These are phyloP conservation scores for Eidolon dupreanum DNA, from an alignment of 2,797 vertebrate species.

Conservation along the genomic window DNA sequence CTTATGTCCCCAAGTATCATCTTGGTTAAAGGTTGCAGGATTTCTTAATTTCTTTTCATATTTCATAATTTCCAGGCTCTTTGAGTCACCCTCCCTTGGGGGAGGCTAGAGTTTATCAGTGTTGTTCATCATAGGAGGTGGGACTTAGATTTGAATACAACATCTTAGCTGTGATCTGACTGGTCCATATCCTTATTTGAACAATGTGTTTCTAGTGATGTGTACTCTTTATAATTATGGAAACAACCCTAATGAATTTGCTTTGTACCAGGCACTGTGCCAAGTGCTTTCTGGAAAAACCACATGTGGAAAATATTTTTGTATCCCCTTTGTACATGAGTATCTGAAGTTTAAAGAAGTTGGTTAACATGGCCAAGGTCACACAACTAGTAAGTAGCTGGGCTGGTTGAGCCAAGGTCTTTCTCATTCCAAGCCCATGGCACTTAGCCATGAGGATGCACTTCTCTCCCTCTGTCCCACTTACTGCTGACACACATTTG, in stretches of 20 bases:
- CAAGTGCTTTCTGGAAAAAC: constrained; percentile 29
- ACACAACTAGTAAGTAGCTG: not conserved
- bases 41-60: not conserved
- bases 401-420: not conserved
- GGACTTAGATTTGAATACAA: not conserved
- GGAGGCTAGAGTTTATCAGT: not conserved
- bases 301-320: not conserved
- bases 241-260: not conserved
- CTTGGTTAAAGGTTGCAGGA: not conserved
- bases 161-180: not conserved
- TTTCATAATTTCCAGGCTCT: not conserved
- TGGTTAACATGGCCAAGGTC: not conserved
- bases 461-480: not conserved
- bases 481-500: not conserved
- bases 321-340: not conserved
- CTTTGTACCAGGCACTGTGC: not conserved
- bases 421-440: not conserved
- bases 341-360: not conserved
- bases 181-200: not conserved
- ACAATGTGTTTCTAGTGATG: not conserved
- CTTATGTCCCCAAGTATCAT: not conserved
- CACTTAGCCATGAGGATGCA: not conserved
- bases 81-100: not conserved
- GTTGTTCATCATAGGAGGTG: not conserved
- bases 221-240: not conserved